These are phyloP conservation scores for Drosophila sordidapex DNA, from an alignment of 2,888 invertebrate genomes.

Conservation along the genomic window DNA sequence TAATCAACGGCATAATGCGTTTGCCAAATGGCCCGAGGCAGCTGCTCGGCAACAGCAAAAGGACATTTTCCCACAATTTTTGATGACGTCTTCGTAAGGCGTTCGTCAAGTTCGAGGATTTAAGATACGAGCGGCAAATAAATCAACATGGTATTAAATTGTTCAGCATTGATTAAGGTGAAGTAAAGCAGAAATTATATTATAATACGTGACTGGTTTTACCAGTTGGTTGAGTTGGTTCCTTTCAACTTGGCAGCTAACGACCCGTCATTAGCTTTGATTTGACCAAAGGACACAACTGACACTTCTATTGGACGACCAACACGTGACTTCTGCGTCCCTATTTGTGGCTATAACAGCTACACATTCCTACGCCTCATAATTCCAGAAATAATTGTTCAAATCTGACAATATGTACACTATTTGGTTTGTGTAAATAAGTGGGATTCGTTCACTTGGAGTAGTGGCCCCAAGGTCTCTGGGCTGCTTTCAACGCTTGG, in stretches of 20 bases:
- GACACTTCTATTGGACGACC: constrained; percentile 2
- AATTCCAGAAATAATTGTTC: constrained; percentile 67
- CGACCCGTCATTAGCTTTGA: constrained; percentile 56
- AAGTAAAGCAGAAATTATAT: constrained; percentile 40
- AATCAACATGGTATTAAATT: constrained; percentile 37
- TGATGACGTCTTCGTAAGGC: constrained; percentile 48
- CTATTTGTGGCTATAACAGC: constrained; percentile 38
- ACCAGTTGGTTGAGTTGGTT: constrained; percentile 9
- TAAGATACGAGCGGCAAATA: constrained; percentile 26
- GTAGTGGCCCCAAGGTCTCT: constrained; percentile 35
- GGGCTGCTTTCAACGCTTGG: constrained; percentile 62
- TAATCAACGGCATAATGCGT: constrained; percentile 71
- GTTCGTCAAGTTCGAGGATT: constrained; percentile 33
- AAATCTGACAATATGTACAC: constrained; percentile 50
- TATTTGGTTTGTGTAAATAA: constrained; percentile 23
- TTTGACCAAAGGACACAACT: constrained; percentile 45
- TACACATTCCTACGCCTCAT: constrained; percentile 47
- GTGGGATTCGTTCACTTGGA: constrained; percentile 26
- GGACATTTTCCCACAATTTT: constrained; percentile 49
- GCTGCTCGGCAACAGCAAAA: constrained; percentile 17
- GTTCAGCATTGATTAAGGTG: constrained; percentile 25
- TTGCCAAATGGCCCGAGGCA: constrained; percentile 66
- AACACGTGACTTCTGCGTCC: constrained; percentile 55
- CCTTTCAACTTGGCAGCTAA: constrained; percentile 32
- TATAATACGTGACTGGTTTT: constrained; percentile 42